These are phyloP conservation scores for Petroica traversi DNA, from an alignment of 2,113 vertebrate genomes.

Conservation along the genomic window DNA sequence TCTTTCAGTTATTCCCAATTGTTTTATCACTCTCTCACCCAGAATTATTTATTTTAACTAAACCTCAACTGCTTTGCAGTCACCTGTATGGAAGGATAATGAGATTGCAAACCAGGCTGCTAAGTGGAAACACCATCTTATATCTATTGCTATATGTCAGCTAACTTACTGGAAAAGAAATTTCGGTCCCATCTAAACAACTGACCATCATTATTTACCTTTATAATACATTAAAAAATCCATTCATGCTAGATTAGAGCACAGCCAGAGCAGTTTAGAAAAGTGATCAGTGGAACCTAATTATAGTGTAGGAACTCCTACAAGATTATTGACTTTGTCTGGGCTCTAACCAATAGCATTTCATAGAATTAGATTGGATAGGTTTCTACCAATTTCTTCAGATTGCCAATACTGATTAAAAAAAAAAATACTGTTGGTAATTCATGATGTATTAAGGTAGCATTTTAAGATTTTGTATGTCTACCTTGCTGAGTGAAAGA, in stretches of 20 bases:
- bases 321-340: neutral
- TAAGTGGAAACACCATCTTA: neutral
- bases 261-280: neutral
- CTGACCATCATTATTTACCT: neutral
- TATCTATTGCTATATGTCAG: neutral
- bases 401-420: neutral
- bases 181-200: neutral
- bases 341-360: neutral
- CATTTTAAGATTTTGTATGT: neutral
- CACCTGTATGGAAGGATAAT: neutral
- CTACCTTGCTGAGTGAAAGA: neutral
- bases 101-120: neutral
- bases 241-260: neutral
- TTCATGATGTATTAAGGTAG: neutral
- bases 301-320: neutral
- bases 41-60: neutral
- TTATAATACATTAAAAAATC: neutral
- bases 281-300: neutral
- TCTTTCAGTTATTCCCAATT: neutral
- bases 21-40: neutral
- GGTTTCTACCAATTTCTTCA: neutral
- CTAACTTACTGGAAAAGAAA: neutral
- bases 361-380: neutral
- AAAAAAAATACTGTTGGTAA: neutral
- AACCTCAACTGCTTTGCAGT: neutral